A percentile compares a stretch with the other conserved stretches of the same genome.
Evolutionary conservation across 2,113 vertebrate species (phyloP).

Genomic region (Rhodinocichla rosea): DNA sequence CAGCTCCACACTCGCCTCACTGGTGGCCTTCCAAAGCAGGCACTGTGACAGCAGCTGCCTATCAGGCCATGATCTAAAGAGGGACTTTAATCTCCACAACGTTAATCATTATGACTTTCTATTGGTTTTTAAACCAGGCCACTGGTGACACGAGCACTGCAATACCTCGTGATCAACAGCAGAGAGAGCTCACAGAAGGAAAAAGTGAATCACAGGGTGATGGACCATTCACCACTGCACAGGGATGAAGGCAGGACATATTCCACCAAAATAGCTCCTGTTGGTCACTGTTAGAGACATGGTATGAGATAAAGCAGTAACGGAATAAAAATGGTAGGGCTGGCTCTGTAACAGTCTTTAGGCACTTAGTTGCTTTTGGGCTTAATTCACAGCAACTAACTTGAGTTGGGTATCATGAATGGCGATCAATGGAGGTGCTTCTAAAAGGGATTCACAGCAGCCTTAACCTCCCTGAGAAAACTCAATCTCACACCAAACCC

Average conservation of each 20-base stretch:
- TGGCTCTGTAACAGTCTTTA: not conserved
- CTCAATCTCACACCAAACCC: not conserved
- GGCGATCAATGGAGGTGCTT: not conserved
- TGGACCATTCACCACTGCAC: not conserved
- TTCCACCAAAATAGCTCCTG: not conserved
- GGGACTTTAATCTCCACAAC: not conserved
- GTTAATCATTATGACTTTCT: not conserved
- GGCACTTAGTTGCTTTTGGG: not conserved
- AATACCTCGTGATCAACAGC: slow-evolving; percentile 4
- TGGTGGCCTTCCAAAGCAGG: not conserved
- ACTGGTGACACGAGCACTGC: not conserved
- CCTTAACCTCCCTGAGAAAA: not conserved
- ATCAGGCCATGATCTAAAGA: not conserved
- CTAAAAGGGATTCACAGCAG: not conserved
- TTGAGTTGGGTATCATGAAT: not conserved
- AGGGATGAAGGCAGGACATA: not conserved
- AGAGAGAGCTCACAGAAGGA: slow-evolving; percentile 50
- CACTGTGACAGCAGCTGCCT: not conserved
- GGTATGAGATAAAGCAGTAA: not conserved
- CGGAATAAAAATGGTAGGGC: not conserved
- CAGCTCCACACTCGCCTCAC: not conserved
- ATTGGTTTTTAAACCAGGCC: not conserved
- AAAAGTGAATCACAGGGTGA: not conserved
- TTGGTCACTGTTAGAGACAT: not conserved
- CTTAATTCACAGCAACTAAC: not conserved